These are phyloP conservation scores for Anarsia innoxiella DNA, from an alignment of 2,888 invertebrate species.

Conservation along the genomic window DNA sequence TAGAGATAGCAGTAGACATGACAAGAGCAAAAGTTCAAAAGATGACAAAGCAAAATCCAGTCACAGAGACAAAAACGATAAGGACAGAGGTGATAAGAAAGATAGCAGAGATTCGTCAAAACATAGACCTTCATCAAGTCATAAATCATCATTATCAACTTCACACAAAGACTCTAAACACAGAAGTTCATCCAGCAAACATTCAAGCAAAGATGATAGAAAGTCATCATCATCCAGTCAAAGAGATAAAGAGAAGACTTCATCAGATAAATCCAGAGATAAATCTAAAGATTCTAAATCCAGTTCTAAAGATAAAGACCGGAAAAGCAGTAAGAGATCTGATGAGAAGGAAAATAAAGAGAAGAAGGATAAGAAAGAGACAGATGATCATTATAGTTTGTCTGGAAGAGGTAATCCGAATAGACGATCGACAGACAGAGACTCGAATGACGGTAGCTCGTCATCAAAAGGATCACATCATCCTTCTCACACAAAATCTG, in stretches of 20 bases:
- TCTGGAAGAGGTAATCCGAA: slow-evolving; percentile 78
- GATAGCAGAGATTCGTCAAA: slow-evolving; percentile 39
- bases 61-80: slow-evolving; percentile 42
- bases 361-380: slow-evolving; percentile 69
- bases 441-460: slow-evolving; percentile 84
- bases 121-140: slow-evolving; percentile 54
- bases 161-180: slow-evolving; percentile 45
- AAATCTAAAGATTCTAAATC: slow-evolving; percentile 48
- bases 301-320: slow-evolving; percentile 53
- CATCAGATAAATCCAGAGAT: slow-evolving; percentile 47
- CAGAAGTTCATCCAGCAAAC: slow-evolving; percentile 48
- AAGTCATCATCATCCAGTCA: slow-evolving; percentile 47
- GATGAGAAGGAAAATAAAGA: slow-evolving; percentile 57
- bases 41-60: slow-evolving; percentile 57
- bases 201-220: slow-evolving; percentile 51
- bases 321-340: slow-evolving; percentile 20
- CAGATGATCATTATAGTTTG: slow-evolving; percentile 83
- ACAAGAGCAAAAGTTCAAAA: slow-evolving; percentile 54
- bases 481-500: slow-evolving; percentile 44
- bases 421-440: slow-evolving; percentile 84
- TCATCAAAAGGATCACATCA: slow-evolving; percentile 63
- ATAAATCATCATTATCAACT: slow-evolving; percentile 52
- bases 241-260: slow-evolving; percentile 51
- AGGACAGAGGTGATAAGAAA: slow-evolving; percentile 17
- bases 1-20: slow-evolving; percentile 50